These are phyloP conservation scores for Alligator mississippiensis DNA, from an alignment of 2,113 vertebrate species.

Conservation along the genomic window DNA sequence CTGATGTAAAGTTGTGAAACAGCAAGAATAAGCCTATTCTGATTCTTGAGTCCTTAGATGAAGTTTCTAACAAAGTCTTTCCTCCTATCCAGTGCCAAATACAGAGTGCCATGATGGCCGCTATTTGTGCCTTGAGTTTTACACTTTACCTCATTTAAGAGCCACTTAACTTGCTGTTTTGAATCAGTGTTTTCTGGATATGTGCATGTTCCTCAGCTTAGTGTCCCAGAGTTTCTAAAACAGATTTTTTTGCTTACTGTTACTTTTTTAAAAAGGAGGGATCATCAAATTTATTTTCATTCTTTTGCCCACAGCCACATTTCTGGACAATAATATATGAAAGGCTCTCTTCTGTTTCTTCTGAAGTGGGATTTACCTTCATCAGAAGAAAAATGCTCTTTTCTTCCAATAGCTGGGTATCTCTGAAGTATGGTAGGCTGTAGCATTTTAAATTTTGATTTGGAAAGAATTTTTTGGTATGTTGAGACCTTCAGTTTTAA, in stretches of 20 bases:
- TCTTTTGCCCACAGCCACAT: background rate
- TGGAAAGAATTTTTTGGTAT: background rate
- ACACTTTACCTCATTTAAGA: background rate
- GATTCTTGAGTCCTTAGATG: background rate
- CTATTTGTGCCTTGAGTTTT: background rate
- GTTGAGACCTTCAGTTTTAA: too few relatives aligned
- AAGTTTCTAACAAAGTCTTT: background rate
- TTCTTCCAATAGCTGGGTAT: background rate
- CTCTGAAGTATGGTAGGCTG: background rate
- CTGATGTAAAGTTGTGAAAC: background rate
- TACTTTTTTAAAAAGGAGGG: background rate
- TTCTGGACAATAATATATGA: background rate
- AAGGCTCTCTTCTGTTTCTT: background rate
- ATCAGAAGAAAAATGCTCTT: background rate
- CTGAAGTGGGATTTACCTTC: background rate
- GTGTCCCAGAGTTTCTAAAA: background rate
- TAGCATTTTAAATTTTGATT: background rate
- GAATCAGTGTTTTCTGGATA: background rate
- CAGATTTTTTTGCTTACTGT: background rate
- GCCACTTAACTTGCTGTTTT: background rate
- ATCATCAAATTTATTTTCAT: background rate
- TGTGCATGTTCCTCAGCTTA: background rate
- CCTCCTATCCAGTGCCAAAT: background rate
- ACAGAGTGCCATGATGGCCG: background rate
- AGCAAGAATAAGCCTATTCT: too few relatives aligned